Evolutionary conservation across 1,140 invertebrate genomes (phyloP).

Genomic region (Phenacoccus solenopsis): DNA sequence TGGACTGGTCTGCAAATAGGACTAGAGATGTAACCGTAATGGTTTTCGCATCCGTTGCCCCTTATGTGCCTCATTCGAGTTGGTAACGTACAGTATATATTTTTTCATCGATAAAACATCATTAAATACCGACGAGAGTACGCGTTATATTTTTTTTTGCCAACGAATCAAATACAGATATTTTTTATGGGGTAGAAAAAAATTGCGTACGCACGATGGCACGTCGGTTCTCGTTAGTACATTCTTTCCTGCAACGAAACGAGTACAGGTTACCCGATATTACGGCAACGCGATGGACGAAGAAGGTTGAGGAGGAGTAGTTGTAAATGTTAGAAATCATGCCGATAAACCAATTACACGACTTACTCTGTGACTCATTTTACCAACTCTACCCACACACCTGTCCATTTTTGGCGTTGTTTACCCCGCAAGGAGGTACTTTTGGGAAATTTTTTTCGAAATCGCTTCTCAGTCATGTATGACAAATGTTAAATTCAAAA

Average conservation of each 20-base stretch:
- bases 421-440: not conserved
- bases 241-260: not conserved
- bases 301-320: not conserved
- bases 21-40: no score
- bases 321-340: constrained; percentile 12
- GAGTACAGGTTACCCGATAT: not conserved
- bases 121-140: no score
- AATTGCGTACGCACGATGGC: not conserved
- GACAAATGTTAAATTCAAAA: not conserved
- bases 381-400: constrained; percentile 9
- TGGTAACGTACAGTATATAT: no score
- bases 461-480: not conserved
- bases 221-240: not conserved
- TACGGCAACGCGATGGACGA: not conserved
- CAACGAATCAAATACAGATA: no score
- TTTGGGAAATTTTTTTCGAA: not conserved
- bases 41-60: no score
- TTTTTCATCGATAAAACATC: no score
- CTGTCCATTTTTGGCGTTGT: constrained; percentile 6
- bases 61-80: no score
- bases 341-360: constrained; percentile 16
- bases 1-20: no score
- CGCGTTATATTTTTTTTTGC: no score
- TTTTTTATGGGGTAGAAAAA: no score
- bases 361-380: constrained; percentile 14